phyloP scores from a whole-genome alignment of 2,797 vertebrate genomes.

The Rachycentron canadum region DNA sequence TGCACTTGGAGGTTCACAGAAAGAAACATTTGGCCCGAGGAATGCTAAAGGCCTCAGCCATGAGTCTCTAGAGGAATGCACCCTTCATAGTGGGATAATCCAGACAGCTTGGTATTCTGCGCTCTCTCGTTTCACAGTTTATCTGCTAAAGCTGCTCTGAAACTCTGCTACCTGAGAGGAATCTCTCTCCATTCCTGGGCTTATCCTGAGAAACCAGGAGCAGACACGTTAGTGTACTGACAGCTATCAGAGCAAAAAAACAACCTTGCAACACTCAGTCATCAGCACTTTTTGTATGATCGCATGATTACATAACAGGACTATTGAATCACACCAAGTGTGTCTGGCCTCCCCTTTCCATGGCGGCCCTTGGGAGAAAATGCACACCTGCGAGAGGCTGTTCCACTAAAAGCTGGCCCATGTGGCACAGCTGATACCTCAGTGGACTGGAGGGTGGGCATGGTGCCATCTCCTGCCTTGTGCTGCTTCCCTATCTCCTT shows the following conservation, averaged over 20 bases:
- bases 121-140: slow-evolving; percentile 79
- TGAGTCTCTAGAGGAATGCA: slow-evolving; percentile 75
- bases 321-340: slow-evolving; percentile 55
- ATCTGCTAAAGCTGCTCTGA: slow-evolving; percentile 83
- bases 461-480: slow-evolving; percentile 71
- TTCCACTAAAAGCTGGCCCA: slow-evolving; percentile 73
- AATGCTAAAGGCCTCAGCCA: slow-evolving; percentile 72
- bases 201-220: slow-evolving; percentile 78
- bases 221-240: slow-evolving; percentile 66
- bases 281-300: slow-evolving; percentile 79
- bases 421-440: slow-evolving; percentile 82
- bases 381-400: slow-evolving; percentile 73
- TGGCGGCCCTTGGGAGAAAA: slow-evolving; percentile 42
- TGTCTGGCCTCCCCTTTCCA: slow-evolving; percentile 54
- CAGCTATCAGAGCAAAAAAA: slow-evolving; percentile 68
- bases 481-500: slow-evolving; percentile 71
- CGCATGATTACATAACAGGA: slow-evolving; percentile 78
- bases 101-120: slow-evolving; percentile 76
- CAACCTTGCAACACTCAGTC: slow-evolving; percentile 56
- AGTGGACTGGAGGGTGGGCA: slow-evolving; percentile 74
- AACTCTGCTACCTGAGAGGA: slow-evolving; percentile 83
- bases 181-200: slow-evolving; percentile 76
- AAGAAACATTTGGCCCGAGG: slow-evolving; percentile 59
- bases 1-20: slow-evolving; percentile 70
- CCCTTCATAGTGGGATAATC: slow-evolving; percentile 80